Percentiles rank a stretch among this genome's conserved stretches.
Conservation (phyloP, 2,888 invertebrate genomes). For the Syrphus vitripennis region DNA sequence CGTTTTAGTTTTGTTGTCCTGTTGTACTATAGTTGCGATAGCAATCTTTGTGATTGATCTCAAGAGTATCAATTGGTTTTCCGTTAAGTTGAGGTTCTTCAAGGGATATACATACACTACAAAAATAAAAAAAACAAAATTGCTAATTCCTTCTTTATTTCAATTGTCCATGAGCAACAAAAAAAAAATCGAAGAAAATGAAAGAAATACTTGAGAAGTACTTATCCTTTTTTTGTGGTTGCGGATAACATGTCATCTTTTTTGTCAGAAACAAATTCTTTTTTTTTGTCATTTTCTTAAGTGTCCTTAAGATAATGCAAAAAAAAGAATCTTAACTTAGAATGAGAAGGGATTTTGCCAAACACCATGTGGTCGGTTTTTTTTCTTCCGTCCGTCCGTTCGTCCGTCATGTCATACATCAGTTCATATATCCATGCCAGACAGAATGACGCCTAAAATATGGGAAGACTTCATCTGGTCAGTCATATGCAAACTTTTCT, state of each 20-base stretch:
- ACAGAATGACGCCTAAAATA: conserved; percentile 51
- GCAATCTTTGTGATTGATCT: conserved; percentile 61
- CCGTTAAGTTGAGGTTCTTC: conserved; percentile 53
- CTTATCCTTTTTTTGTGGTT: conserved; percentile 65
- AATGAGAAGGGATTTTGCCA: conserved; percentile 27
- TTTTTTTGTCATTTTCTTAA: conserved; percentile 31
- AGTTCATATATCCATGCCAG: conserved; percentile 21
- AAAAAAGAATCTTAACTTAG: background rate
- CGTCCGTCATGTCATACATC: background rate
- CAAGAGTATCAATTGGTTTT: conserved; percentile 64
- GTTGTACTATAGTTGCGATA: too few species aligned
- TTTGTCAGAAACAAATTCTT: conserved; percentile 31
- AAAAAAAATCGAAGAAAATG: background rate
- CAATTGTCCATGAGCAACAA: conserved; percentile 25
- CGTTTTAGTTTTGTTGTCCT: conserved; percentile 7
- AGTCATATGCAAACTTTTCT: conserved; percentile 26
- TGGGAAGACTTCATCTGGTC: background rate
- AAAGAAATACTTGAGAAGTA: conserved; percentile 40
- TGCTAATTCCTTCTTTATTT: conserved; percentile 55
- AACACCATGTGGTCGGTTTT: conserved; percentile 26
- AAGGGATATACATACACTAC: background rate
- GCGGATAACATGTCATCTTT: conserved; percentile 49
- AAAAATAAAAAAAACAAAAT: conserved; percentile 23
- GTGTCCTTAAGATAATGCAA: conserved; percentile 62
- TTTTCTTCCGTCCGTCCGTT: background rate